Conservation (phyloP, 2,113 vertebrate genomes). For the Ursus arctos region DNA sequence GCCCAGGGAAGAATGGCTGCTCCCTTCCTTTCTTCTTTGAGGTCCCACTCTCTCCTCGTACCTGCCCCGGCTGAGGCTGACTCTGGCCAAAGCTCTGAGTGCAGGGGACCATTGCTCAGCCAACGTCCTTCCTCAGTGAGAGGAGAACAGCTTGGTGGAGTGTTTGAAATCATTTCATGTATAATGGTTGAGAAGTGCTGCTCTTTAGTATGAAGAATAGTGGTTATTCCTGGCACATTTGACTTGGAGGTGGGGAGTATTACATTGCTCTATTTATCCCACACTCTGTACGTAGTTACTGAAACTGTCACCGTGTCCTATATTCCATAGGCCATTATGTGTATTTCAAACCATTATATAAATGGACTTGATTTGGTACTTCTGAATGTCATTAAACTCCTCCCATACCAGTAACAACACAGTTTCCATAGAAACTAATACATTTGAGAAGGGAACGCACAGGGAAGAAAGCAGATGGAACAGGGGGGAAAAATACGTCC, state of each 20-base stretch:
- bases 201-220: constrained; percentile 58
- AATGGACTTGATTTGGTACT: constrained; percentile 83
- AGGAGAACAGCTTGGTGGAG: not conserved
- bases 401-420: constrained; percentile 78
- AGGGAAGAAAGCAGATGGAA: constrained; percentile 59
- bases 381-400: constrained; percentile 84
- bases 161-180: not conserved
- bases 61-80: not conserved
- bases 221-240: constrained; percentile 58
- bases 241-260: constrained; percentile 52
- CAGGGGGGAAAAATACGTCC: not conserved
- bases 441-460: constrained; percentile 34
- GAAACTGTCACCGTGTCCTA: constrained; percentile 73
- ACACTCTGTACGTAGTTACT: constrained; percentile 55
- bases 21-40: not conserved
- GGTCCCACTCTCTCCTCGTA: not conserved
- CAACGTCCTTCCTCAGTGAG: not conserved
- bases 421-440: constrained; percentile 81
- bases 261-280: constrained; percentile 74
- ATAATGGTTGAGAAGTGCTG: not conserved
- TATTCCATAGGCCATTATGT: constrained; percentile 78
- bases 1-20: not conserved
- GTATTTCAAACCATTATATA: constrained; percentile 82
- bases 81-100: not conserved
- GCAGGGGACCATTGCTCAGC: not conserved